These are phyloP conservation scores for Nettapus auritus DNA, from an alignment of 2,113 vertebrate species.

Conservation along the genomic window DNA sequence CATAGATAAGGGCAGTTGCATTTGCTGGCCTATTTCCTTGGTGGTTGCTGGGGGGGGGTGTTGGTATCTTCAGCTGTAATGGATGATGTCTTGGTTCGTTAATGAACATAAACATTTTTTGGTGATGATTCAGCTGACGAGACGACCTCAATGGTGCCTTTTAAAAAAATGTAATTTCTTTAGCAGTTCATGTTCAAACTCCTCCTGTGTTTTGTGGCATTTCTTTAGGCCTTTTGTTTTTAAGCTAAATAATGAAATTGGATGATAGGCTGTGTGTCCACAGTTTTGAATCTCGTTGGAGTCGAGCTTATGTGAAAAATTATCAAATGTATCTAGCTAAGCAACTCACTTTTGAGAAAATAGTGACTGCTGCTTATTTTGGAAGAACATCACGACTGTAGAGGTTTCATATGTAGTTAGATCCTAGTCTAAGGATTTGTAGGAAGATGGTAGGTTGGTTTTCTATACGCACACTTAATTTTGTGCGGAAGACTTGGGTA, in stretches of 20 bases:
- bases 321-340: background rate
- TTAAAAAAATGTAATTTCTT: background rate
- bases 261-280: background rate
- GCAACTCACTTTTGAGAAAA: background rate
- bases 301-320: background rate
- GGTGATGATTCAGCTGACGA: background rate
- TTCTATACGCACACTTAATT: background rate
- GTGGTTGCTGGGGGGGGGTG: background rate
- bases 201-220: background rate
- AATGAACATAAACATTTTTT: background rate
- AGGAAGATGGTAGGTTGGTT: background rate
- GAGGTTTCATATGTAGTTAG: background rate
- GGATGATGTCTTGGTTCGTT: background rate
- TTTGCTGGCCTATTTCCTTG: background rate
- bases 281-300: background rate
- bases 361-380: background rate
- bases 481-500: background rate
- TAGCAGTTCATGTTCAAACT: background rate
- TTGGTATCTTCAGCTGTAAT: background rate
- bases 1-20: background rate
- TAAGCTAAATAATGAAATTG: background rate
- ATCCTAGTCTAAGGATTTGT: background rate
- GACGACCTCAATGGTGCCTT: background rate
- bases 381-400: background rate
- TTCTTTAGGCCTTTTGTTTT: background rate